phyloP scores from a whole-genome alignment of 1,140 invertebrate species.

The Araneus ventricosus region DNA sequence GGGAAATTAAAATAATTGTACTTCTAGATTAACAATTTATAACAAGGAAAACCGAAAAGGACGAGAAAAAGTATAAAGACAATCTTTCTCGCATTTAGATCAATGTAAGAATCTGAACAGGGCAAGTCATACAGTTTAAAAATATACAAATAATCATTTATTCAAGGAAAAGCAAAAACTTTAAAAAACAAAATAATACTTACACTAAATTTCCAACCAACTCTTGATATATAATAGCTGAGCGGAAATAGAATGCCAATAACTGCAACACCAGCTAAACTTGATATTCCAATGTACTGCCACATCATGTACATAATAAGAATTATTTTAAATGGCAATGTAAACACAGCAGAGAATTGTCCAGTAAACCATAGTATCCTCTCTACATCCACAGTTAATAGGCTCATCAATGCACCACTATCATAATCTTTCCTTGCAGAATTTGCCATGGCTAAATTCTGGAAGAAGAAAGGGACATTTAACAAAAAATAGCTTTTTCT shows the following conservation, averaged over 20 bases:
- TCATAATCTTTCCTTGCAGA: conserved; percentile 84
- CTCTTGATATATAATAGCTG: conserved; percentile 80
- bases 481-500: not conserved
- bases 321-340: conserved; percentile 93
- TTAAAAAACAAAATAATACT: conserved; percentile 41
- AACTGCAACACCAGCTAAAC: conserved; percentile 80
- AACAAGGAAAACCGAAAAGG: too few species aligned
- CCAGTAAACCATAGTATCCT: conserved; percentile 91
- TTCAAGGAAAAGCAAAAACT: too few species aligned
- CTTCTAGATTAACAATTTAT: too few species aligned
- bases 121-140: too few species aligned
- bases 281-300: conserved; percentile 84
- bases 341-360: conserved; percentile 98
- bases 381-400: conserved; percentile 93
- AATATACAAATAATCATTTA: too few species aligned
- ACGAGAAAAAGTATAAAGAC: too few species aligned
- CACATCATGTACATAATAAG: conserved; percentile 95
- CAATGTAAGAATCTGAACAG: too few species aligned
- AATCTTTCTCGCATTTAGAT: too few species aligned
- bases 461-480: not conserved
- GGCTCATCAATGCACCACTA: conserved; percentile 94
- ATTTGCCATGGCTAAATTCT: conserved; percentile 78
- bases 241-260: conserved; percentile 81
- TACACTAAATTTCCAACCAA: conserved; percentile 78
- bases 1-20: too few species aligned